Percentiles rank a stretch among this genome's conserved stretches.
Conservation (phyloP, 2,113 vertebrate genomes). For the Nothobranchius furzeri region DNA sequence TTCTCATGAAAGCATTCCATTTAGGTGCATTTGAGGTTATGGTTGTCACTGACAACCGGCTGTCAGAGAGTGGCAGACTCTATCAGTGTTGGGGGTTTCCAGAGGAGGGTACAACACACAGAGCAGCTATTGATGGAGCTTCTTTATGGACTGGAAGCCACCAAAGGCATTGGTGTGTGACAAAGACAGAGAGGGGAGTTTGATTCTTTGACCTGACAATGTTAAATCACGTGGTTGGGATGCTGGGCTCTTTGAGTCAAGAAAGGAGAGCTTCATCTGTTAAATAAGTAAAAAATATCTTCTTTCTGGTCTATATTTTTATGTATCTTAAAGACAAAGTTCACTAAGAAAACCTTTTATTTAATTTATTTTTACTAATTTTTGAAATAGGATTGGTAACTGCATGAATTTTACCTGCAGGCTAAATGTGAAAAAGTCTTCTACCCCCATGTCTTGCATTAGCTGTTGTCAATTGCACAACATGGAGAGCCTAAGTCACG, state of each 20-base stretch:
- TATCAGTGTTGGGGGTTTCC: slow-evolving; percentile 64
- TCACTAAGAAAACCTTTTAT: too few relatives aligned
- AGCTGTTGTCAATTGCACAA: too few relatives aligned
- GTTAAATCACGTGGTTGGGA: slow-evolving; percentile 15
- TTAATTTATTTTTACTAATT: too few relatives aligned
- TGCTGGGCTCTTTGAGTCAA: not conserved
- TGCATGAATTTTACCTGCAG: too few relatives aligned
- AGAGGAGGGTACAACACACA: slow-evolving; percentile 45
- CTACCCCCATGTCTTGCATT: too few relatives aligned
- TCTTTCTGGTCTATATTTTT: not conserved
- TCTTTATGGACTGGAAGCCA: slow-evolving; percentile 52
- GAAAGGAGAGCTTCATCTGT: not conserved
- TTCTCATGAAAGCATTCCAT: slow-evolving; percentile 74
- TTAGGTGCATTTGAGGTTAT: slow-evolving; percentile 75
- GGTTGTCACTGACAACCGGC: slow-evolving; percentile 78
- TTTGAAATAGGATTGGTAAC: too few relatives aligned
- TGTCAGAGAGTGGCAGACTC: slow-evolving; percentile 71
- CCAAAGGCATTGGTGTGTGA: slow-evolving; percentile 39
- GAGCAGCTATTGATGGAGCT: slow-evolving; percentile 63
- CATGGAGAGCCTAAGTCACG: too few relatives aligned
- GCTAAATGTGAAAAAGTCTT: too few relatives aligned
- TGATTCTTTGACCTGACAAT: slow-evolving; percentile 28
- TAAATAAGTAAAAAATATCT: not conserved
- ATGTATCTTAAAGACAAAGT: too few relatives aligned
- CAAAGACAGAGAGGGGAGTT: slow-evolving; percentile 34